These are phyloP conservation scores for Cuculus canorus DNA, from an alignment of 2,797 vertebrate species.

Conservation along the genomic window DNA sequence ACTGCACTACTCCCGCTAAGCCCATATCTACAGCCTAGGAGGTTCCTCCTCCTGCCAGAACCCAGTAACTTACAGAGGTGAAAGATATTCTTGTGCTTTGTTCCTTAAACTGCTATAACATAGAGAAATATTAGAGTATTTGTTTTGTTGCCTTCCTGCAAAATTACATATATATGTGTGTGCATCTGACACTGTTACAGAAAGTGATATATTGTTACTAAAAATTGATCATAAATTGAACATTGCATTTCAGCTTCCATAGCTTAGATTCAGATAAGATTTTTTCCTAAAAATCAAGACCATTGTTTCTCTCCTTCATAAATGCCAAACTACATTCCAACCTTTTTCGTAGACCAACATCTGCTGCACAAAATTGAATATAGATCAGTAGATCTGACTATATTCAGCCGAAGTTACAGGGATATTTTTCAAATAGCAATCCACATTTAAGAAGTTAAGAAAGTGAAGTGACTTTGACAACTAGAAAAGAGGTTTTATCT, in stretches of 20 bases:
- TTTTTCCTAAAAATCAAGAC: not conserved
- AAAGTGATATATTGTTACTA: constrained; percentile 5
- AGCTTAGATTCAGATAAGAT: not conserved
- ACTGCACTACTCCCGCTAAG: not conserved
- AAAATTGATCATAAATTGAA: constrained; percentile 28
- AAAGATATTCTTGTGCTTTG: constrained; percentile 3
- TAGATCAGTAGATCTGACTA: not conserved
- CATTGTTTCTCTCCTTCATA: constrained; percentile 15
- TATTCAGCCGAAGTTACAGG: not conserved
- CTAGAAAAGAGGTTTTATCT: not conserved
- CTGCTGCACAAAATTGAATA: not conserved
- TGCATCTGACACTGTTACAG: not conserved
- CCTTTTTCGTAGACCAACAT: not conserved
- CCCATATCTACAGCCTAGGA: not conserved
- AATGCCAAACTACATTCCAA: not conserved
- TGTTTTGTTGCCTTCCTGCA: constrained; percentile 18
- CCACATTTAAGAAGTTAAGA: not conserved
- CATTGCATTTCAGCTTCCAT: not conserved
- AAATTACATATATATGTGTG: not conserved
- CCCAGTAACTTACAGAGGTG: not conserved
- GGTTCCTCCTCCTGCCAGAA: not conserved
- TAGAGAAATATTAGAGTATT: not conserved
- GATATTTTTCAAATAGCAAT: not conserved
- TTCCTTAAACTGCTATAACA: not conserved
- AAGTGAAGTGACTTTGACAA: not conserved